phyloP scores from a whole-genome alignment of 30 jellyfish, hydroid and myxozoan species.

The Cassiopea andromeda region DNA sequence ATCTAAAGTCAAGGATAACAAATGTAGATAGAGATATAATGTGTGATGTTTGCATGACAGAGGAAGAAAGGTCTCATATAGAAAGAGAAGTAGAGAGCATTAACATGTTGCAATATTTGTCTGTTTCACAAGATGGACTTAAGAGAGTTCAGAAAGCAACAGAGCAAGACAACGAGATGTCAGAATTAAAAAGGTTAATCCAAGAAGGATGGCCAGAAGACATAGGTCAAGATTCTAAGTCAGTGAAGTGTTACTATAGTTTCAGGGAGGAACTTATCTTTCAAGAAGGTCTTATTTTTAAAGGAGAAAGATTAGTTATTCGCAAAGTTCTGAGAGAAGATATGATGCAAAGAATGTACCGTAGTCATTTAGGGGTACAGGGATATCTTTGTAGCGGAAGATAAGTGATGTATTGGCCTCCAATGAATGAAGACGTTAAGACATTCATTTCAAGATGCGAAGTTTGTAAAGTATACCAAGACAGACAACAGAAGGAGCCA shows the following conservation, averaged over 20 bases:
- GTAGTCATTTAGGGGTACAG: slow-evolving; percentile 36
- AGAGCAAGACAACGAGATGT: slow-evolving; percentile 39
- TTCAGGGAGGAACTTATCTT: slow-evolving; percentile 36
- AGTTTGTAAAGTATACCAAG: slow-evolving; percentile 19
- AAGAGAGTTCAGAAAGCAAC: slow-evolving; percentile 53
- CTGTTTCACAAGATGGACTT: slow-evolving; percentile 51
- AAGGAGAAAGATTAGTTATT: slow-evolving; percentile 61
- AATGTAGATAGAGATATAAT: slow-evolving; percentile 10
- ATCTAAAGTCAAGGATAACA: slow-evolving; percentile 16
- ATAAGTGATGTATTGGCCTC: slow-evolving; percentile 52
- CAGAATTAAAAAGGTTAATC: slow-evolving; percentile 30
- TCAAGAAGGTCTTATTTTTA: slow-evolving; percentile 39
- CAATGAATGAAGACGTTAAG: slow-evolving; percentile 36
- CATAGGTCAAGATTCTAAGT: slow-evolving; percentile 21
- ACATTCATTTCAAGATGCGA: slow-evolving; percentile 43
- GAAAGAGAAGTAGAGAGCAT: slow-evolving; percentile 36
- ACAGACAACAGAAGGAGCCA: slow-evolving; percentile 22
- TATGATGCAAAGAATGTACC: slow-evolving; percentile 22
- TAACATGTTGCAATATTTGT: slow-evolving; percentile 38
- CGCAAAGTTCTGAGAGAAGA: slow-evolving; percentile 44
- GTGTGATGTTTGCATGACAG: slow-evolving; percentile 35
- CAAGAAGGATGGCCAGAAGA: slow-evolving; percentile 69
- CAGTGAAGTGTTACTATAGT: slow-evolving; percentile 11
- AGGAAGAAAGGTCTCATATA: slow-evolving; percentile 38
- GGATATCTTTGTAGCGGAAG: slow-evolving; percentile 33